phyloP scores from a whole-genome alignment of 2,888 invertebrate species.

The Cephus rjabovi region DNA sequence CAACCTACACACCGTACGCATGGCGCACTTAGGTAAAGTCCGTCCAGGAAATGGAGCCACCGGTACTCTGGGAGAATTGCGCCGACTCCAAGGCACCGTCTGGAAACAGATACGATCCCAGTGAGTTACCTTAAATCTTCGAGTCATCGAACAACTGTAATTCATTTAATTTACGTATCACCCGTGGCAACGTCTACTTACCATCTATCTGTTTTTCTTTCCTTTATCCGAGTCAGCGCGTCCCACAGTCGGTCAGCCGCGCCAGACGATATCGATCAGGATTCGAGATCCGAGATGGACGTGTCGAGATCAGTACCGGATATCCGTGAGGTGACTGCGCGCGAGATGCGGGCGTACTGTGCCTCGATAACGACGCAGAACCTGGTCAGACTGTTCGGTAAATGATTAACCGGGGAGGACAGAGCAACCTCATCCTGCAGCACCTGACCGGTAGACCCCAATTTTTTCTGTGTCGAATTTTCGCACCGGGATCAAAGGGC shows the following conservation, averaged over 20 bases:
- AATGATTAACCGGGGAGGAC: neutral
- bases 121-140: neutral
- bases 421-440: neutral
- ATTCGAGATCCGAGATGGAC: conserved; percentile 3
- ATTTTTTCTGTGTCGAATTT: neutral
- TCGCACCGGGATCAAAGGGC: neutral
- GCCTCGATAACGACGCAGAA: neutral
- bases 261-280: conserved; percentile 10
- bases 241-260: neutral
- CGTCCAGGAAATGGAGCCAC: neutral
- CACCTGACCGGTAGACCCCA: neutral
- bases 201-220: neutral
- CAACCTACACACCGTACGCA: neutral
- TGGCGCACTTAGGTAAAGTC: neutral
- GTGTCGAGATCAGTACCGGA: conserved; percentile 50
- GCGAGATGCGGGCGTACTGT: conserved; percentile 56
- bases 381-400: neutral
- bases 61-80: neutral
- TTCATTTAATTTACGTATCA: neutral
- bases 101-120: neutral
- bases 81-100: neutral
- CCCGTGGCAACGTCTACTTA: neutral
- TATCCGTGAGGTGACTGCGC: conserved; percentile 57
- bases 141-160: neutral
- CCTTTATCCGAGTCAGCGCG: neutral